Base-by-base conservation (phyloP, 1,140 invertebrate species). In the Archivesica marissinica region DNA sequence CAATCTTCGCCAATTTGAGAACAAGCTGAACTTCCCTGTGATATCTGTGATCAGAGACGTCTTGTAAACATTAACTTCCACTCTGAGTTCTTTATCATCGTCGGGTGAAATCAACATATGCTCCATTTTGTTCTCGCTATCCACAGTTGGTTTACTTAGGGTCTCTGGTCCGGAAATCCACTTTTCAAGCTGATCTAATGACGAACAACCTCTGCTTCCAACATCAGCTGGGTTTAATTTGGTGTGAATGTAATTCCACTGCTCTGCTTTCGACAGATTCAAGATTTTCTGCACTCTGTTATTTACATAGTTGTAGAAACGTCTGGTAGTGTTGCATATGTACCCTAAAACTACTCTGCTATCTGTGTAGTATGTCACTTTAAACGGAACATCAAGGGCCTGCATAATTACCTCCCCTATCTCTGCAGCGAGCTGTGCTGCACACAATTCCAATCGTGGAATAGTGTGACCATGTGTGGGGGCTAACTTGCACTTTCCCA, bases 191-290 rank as follows among this genome's bases (percentile, higher is more conserved):
- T 80, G 59, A 23, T 44, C 30, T 20, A 30, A 15, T 7, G 38
- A 23, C 30, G 61, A 70, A 33, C 35, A 41, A 38, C 78, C 78
- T 70, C 61, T 52, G 17, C 20, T 68, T 6, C 78, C 78, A 28
- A 70, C 38, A 72, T 88, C 83, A 11, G 86, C 86, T 25, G 86
- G 86, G 41, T 88, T 88, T 20, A n/a, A 11, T 23, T 79, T 44
- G 66, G 82, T 70, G 28, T 50, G 28, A 11, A 88, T 64, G 30
- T 85, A 75, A 17, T 68, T 41, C 86, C 86, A 87, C 75, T 87
- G 81, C 3, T 74, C 4, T 1, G 85, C 20, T 38, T 30, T 38
- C 7, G 39, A 38, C 17, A 30, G 30, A 13, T 68, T 38, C 20
- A 44, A 52, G n/a, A 86, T 86, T 47, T 56, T 50, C 11, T 64